phyloP scores from a whole-genome alignment of 2,113 vertebrate genomes.

The Nothocercus nigrocapillus region DNA sequence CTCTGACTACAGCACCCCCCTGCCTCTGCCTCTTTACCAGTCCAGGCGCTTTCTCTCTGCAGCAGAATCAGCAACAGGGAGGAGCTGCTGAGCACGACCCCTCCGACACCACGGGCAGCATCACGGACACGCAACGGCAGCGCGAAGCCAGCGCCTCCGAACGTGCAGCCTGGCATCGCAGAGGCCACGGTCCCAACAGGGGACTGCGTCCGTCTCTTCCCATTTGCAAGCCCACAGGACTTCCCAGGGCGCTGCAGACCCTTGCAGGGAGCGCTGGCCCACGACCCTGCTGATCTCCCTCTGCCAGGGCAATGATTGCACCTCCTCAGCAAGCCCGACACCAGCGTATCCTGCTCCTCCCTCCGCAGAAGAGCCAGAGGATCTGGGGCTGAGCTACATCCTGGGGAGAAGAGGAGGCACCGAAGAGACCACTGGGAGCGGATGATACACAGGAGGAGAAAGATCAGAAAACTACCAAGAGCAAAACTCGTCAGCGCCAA shows the following conservation, averaged over 20 bases:
- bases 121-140: neutral
- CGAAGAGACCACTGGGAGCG: neutral
- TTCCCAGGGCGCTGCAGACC: no score
- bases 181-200: no score
- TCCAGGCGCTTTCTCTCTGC: neutral
- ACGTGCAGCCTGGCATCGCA: no score
- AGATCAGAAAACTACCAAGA: neutral
- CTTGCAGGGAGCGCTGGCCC: neutral
- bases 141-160: no score
- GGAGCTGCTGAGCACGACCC: neutral
- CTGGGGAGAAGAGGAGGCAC: neutral
- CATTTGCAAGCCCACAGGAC: no score
- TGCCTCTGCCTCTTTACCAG: neutral
- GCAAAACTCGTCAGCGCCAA: neutral
- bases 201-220: no score
- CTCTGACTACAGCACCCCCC: neutral
- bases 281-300: neutral
- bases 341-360: neutral
- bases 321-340: neutral
- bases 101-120: neutral
- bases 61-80: neutral
- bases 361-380: neutral
- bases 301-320: neutral
- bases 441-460: neutral
- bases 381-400: neutral